Conservation (phyloP, 2,888 invertebrate genomes). For the Thymelicus lineola region DNA sequence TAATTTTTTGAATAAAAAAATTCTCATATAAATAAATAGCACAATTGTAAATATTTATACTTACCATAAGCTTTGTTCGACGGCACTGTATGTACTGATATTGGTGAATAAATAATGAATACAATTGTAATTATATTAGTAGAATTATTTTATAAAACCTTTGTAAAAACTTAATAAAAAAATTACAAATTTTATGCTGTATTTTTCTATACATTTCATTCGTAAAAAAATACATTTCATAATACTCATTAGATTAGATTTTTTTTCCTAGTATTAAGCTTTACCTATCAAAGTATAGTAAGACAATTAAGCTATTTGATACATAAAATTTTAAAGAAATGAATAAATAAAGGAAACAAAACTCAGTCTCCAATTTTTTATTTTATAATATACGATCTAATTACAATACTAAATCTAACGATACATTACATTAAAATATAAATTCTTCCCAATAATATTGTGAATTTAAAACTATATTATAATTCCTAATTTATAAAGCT, state of each 20-base stretch:
- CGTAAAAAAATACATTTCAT: too few relatives aligned
- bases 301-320: too few relatives aligned
- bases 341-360: neutral
- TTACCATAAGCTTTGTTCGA: conserved; percentile 37
- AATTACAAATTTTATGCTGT: conserved; percentile 41
- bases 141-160: conserved; percentile 51
- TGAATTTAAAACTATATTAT: too few relatives aligned
- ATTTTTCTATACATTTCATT: conserved; percentile 21
- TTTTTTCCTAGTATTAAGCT: too few relatives aligned
- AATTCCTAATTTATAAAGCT: too few relatives aligned
- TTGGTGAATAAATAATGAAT: conserved; percentile 40
- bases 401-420: neutral
- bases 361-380: conserved; percentile 19
- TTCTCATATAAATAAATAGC: too few relatives aligned
- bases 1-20: too few relatives aligned
- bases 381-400: neutral
- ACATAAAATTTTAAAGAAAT: too few relatives aligned
- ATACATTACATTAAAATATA: neutral
- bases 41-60: neutral
- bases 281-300: too few relatives aligned
- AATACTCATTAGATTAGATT: too few relatives aligned
- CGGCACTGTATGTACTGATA: conserved; percentile 42
- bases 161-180: conserved; percentile 53
- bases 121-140: conserved; percentile 51
- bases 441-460: too few relatives aligned